A percentile compares a stretch with the other conserved stretches of the same genome.
These are phyloP conservation scores for Leptinotarsa juncta DNA, from an alignment of 2,888 invertebrate genomes.

Conservation along the genomic window DNA sequence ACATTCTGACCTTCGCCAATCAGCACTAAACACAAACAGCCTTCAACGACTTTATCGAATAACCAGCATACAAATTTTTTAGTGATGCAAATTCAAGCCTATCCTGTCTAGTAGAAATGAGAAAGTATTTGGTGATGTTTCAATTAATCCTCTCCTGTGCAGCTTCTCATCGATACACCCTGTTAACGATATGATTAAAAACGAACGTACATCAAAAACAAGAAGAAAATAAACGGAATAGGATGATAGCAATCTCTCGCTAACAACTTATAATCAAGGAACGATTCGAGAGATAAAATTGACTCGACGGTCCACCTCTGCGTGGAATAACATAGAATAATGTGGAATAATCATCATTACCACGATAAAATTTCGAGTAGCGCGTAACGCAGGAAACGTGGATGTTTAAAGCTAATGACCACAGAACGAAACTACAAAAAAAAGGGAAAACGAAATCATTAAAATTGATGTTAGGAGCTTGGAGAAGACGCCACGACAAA, in stretches of 20 bases:
- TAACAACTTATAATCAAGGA: conserved; percentile 36
- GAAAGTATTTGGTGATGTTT: too few relatives aligned
- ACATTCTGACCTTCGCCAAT: too few relatives aligned
- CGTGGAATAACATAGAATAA: conserved; percentile 23
- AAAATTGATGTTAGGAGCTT: conserved; percentile 26
- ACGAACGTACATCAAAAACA: not conserved
- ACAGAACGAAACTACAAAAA: conserved; percentile 39
- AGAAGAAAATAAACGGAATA: conserved; percentile 23
- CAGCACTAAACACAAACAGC: too few relatives aligned
- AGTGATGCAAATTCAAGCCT: too few relatives aligned
- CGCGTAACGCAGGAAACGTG: conserved; percentile 49
- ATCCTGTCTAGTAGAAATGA: too few relatives aligned
- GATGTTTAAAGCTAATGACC: conserved; percentile 52
- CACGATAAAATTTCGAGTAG: conserved; percentile 35
- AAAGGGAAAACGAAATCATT: conserved; percentile 41
- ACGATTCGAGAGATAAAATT: conserved; percentile 27
- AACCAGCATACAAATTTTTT: too few relatives aligned
- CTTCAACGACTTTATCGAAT: too few relatives aligned
- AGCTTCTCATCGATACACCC: not conserved
- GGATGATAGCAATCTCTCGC: conserved; percentile 24
- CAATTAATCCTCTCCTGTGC: too few relatives aligned
- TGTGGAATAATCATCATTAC: conserved; percentile 35
- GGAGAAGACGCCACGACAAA: conserved; percentile 25
- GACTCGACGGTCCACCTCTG: conserved; percentile 17
- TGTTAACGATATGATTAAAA: not conserved